Evolutionary conservation across 2,113 vertebrate genomes (phyloP).

Genomic region (Haemorhous mexicanus): DNA sequence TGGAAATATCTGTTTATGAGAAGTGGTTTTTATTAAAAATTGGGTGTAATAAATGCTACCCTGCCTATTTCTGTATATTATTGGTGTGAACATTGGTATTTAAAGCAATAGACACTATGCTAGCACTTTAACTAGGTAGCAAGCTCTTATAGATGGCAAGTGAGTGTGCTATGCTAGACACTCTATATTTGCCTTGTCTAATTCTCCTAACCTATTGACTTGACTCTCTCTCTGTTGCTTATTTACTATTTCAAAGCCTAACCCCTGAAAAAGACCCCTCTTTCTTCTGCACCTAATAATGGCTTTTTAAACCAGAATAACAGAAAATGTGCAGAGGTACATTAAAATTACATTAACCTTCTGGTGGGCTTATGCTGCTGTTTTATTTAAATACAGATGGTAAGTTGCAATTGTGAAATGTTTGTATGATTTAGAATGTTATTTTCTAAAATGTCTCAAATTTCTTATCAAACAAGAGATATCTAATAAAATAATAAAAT

Average conservation of each 20-base stretch:
- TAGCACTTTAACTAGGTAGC: constrained; percentile 28
- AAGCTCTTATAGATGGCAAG: neutral
- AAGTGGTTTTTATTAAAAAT: constrained; percentile 46
- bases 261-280: neutral
- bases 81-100: neutral
- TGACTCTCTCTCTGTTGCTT: constrained; percentile 3
- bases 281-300: neutral
- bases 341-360: neutral
- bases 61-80: constrained; percentile 40
- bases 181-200: neutral
- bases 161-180: neutral
- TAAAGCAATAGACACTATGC: constrained; percentile 3
- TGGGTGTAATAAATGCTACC: neutral
- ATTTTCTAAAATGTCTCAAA: constrained; percentile 10
- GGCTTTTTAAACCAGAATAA: neutral
- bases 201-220: neutral
- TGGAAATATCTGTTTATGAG: constrained; percentile 45
- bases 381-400: constrained; percentile 23
- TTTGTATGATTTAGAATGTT: neutral
- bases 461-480: neutral
- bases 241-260: constrained; percentile 13
- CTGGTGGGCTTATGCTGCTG: constrained; percentile 28
- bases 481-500: constrained; percentile 3
- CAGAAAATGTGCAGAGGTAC: neutral
- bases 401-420: constrained; percentile 22